Evolutionary conservation across 1,140 invertebrate genomes (phyloP).

Genomic region (Drosophila punjabiensis): DNA sequence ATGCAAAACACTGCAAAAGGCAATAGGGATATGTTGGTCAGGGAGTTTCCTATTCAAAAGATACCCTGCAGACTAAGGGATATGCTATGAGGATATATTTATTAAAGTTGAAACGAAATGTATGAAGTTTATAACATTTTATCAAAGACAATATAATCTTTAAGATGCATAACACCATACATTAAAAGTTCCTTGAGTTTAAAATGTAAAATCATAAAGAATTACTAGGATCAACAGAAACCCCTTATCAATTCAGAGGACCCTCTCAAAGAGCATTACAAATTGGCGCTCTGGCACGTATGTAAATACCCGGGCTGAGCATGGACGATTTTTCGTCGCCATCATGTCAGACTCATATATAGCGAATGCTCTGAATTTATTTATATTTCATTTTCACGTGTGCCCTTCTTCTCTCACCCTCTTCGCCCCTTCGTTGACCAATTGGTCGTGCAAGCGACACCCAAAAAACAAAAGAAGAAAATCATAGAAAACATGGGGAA

Average conservation of each 20-base stretch:
- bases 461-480: slow-evolving; percentile 16
- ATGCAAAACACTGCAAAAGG: slow-evolving; percentile 6
- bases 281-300: not conserved
- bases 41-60: not conserved
- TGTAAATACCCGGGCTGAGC: slow-evolving; percentile 24
- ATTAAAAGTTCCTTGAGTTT: not conserved
- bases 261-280: slow-evolving; percentile 14
- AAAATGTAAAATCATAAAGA: too few relatives aligned
- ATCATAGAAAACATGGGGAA: slow-evolving; percentile 12
- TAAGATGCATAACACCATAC: not conserved
- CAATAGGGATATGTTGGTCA: not conserved
- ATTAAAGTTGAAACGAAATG: not conserved
- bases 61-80: not conserved
- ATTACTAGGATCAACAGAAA: not conserved
- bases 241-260: not conserved
- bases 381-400: slow-evolving; percentile 57
- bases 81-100: not conserved
- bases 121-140: not conserved
- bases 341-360: slow-evolving; percentile 55
- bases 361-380: slow-evolving; percentile 62
- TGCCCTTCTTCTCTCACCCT: not conserved
- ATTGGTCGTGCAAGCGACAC: slow-evolving; percentile 54
- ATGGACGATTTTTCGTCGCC: slow-evolving; percentile 39
- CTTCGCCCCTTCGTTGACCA: slow-evolving; percentile 13
- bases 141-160: not conserved